Evolutionary conservation across 2,888 invertebrate species (phyloP).

Genomic region (Nymphalis c-album): DNA sequence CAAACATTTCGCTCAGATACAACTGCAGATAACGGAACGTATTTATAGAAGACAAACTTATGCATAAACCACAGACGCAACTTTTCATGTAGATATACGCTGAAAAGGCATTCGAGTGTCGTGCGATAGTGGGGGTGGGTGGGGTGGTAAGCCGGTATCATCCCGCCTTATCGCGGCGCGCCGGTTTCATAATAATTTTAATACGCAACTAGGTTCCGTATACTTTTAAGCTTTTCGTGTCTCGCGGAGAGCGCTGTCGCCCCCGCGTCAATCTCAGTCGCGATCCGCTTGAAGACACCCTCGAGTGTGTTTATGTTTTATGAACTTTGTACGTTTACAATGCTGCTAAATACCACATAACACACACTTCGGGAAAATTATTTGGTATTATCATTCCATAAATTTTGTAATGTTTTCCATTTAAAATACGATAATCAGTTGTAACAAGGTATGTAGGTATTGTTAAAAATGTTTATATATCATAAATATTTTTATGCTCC

Average conservation of each 20-base stretch:
- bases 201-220: slow-evolving; percentile 59
- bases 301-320: slow-evolving; percentile 59
- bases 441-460: too few relatives aligned
- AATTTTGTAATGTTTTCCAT: too few relatives aligned
- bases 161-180: slow-evolving; percentile 69
- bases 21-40: slow-evolving; percentile 10
- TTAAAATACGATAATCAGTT: too few relatives aligned
- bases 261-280: slow-evolving; percentile 64
- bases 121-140: slow-evolving; percentile 61
- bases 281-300: slow-evolving; percentile 62
- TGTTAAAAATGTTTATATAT: too few relatives aligned
- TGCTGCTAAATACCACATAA: neutral
- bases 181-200: slow-evolving; percentile 80
- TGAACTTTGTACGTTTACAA: slow-evolving; percentile 31
- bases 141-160: slow-evolving; percentile 71
- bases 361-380: too few relatives aligned
- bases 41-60: slow-evolving; percentile 50
- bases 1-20: slow-evolving; percentile 11
- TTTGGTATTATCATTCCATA: too few relatives aligned
- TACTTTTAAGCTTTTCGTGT: slow-evolving; percentile 66
- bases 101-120: slow-evolving; percentile 69
- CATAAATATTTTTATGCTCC: too few relatives aligned
- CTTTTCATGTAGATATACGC: slow-evolving; percentile 68
- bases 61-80: slow-evolving; percentile 65
- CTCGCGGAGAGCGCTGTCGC: slow-evolving; percentile 56